Evolutionary conservation across 2,888 invertebrate species (phyloP).

Genomic region (Hydropsyche betteni): DNA sequence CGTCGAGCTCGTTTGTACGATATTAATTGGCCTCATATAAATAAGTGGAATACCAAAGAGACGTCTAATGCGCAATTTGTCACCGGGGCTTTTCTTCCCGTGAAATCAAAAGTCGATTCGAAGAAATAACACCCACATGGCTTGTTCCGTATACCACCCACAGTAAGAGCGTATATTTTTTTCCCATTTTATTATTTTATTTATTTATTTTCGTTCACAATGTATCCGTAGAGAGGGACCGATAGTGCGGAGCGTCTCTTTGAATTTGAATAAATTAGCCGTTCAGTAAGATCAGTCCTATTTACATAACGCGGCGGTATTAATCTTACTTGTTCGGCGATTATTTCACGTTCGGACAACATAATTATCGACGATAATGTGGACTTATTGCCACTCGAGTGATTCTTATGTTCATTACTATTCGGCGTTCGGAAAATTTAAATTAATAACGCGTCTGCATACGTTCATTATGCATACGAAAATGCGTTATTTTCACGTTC

Average conservation of each 20-base stretch:
- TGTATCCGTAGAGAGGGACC: too few relatives aligned
- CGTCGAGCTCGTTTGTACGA: too few relatives aligned
- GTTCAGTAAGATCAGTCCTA: constrained; percentile 26
- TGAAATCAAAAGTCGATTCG: constrained; percentile 28
- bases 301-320: constrained; percentile 23
- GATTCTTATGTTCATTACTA: constrained; percentile 10
- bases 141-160: too few relatives aligned
- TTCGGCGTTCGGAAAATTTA: not conserved
- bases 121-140: constrained; percentile 4
- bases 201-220: too few relatives aligned
- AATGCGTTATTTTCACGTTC: too few relatives aligned
- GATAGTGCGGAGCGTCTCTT: too few relatives aligned
- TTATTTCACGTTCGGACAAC: constrained; percentile 32
- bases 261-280: constrained; percentile 23
- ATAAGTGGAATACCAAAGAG: too few relatives aligned
- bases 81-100: constrained; percentile 10
- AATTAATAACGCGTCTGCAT: too few relatives aligned
- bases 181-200: too few relatives aligned
- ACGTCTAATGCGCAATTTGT: constrained; percentile 5
- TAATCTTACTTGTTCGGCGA: constrained; percentile 27
- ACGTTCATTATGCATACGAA: too few relatives aligned
- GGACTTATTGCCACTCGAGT: constrained; percentile 19
- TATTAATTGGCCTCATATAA: too few relatives aligned
- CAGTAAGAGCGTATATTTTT: too few relatives aligned
- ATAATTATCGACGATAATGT: constrained; percentile 22